Conservation (phyloP, 2,113 vertebrate species). For the Tiliqua scincoides region DNA sequence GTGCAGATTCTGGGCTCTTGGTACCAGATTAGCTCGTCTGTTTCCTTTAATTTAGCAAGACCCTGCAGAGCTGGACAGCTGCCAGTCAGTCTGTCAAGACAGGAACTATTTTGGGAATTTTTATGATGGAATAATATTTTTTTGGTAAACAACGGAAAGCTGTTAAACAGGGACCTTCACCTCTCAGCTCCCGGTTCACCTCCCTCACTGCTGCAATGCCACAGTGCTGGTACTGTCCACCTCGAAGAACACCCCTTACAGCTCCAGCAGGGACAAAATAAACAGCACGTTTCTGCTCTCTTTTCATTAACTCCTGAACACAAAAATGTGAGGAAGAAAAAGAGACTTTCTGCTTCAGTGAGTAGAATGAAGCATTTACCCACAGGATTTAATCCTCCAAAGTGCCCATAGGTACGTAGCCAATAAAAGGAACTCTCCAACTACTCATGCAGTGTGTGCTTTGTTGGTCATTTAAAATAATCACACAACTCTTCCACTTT, state of each 20-base stretch:
- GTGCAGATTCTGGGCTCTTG: conserved; percentile 50
- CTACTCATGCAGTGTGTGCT: background rate
- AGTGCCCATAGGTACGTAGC: background rate
- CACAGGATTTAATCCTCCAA: conserved; percentile 46
- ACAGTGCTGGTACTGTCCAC: conserved; percentile 76
- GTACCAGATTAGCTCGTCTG: conserved; percentile 67
- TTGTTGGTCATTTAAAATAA: background rate
- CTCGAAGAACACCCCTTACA: conserved; percentile 55
- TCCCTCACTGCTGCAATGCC: conserved; percentile 60
- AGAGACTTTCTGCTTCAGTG: conserved; percentile 37
- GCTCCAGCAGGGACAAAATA: conserved; percentile 67
- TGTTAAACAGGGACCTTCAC: conserved; percentile 79
- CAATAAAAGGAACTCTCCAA: background rate
- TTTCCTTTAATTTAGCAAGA: conserved; percentile 73
- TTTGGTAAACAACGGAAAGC: conserved; percentile 82
- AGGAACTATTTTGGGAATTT: conserved; percentile 84
- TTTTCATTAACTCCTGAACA: conserved; percentile 53
- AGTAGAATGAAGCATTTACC: conserved; percentile 33
- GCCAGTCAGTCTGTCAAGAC: conserved; percentile 81
- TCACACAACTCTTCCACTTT: background rate
- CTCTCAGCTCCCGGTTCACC: conserved; percentile 73
- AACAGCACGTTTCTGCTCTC: conserved; percentile 46
- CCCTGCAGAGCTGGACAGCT: conserved; percentile 76
- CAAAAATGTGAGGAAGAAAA: conserved; percentile 6
- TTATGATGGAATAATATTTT: conserved; percentile 86